Base-by-base conservation (phyloP, 2,797 vertebrate species). In the Scolopax bukidnonensis region DNA sequence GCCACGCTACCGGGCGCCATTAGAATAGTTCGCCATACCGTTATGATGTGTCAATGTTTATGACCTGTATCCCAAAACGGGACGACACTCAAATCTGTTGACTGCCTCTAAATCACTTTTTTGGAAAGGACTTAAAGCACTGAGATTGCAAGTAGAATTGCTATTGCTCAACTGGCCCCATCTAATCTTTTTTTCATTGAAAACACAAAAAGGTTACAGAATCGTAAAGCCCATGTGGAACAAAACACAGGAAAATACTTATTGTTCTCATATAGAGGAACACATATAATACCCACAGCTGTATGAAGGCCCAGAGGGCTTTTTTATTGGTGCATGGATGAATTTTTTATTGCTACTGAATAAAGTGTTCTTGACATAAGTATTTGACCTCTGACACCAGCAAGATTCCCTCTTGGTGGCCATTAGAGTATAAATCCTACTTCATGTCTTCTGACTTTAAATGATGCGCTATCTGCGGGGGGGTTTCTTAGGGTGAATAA, bases 341-440 rank as follows among this genome's bases (percentile, higher is more conserved):
- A 89, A 33, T 96, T 96, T 93, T 97, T 97, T 95, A 96, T 92
- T 96, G 92, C 83, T 96, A 96, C 83, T 92, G 95, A 96, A 96
- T 95, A 96, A 96, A 97, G 84, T 89, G 82, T 87, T 97, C 94
- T 95, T 95, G 85, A 96, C 80, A 73, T 95, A 96, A 96, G 33
- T 87, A 95, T 96, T 92, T 96, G 90, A 96, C 89, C 92, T 96
- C 81, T 91, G 83, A 93, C 79, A 90, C 51, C 33, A 91, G 38
- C 76, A 94, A 96, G 90, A 90, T 74, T 97, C 86, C 89, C 64
- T 96, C 87, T 96, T 86, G 87, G 85, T 95, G 88, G 91, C 81
- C 83, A 82, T 93, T 81, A 95, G 83, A 92, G 86, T 60, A 84
- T 77, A 96, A 96, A 95, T 89, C 65, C 73, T 90, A 80, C 73